phyloP scores from a whole-genome alignment of 1,140 invertebrate genomes.

The Epicauta chinensis region DNA sequence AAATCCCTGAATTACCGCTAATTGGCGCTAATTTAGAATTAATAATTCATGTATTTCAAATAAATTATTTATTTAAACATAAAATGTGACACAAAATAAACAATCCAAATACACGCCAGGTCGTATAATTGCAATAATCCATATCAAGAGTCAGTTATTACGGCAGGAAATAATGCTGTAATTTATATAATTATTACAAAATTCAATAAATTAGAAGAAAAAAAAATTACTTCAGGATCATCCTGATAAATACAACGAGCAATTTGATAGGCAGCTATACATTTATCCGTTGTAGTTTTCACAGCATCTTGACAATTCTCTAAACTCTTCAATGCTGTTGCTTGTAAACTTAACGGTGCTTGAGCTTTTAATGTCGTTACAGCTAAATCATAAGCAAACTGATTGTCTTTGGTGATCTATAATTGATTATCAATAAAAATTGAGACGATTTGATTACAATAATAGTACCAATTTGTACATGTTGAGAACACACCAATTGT shows the following conservation, averaged over 20 bases:
- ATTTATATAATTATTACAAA: not conserved
- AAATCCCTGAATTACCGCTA: no score
- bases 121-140: no score
- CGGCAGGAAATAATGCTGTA: not conserved
- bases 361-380: conserved; percentile 19
- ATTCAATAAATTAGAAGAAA: not conserved
- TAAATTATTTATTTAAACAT: no score
- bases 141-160: no score
- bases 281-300: conserved; percentile 6
- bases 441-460: not conserved
- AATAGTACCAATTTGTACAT: conserved; percentile 30
- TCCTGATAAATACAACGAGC: conserved; percentile 6
- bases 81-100: no score
- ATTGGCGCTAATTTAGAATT: no score
- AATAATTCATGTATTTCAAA: no score
- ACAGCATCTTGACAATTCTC: conserved; percentile 18
- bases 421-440: not conserved
- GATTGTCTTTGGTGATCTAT: conserved; percentile 27
- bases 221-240: conserved; percentile 9
- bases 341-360: conserved; percentile 21
- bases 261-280: conserved; percentile 2
- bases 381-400: conserved; percentile 28
- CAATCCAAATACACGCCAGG: no score
- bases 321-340: conserved; percentile 12
- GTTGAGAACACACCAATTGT: conserved; percentile 25